Percentiles rank a stretch among this genome's conserved stretches.
These are phyloP conservation scores for Stegastes partitus DNA, from an alignment of 2,113 vertebrate species.

Conservation along the genomic window DNA sequence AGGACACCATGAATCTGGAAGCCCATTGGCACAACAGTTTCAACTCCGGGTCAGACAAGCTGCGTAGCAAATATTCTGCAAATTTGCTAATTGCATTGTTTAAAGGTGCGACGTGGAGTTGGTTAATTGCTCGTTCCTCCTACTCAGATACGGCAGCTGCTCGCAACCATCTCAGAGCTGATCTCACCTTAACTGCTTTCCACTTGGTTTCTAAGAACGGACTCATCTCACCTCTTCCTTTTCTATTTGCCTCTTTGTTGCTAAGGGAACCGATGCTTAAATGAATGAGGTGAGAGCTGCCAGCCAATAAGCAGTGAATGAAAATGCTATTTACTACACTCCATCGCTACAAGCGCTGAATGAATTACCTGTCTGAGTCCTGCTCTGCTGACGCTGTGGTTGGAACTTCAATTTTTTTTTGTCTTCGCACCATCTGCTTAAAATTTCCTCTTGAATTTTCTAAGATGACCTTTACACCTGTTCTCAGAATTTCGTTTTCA, in stretches of 20 bases:
- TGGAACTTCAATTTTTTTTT: background rate
- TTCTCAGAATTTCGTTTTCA: too few relatives aligned
- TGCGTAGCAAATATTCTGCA: too few relatives aligned
- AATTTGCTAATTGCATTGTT: too few relatives aligned
- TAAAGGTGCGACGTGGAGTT: too few relatives aligned
- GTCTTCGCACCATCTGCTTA: background rate
- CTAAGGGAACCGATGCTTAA: constrained; percentile 78
- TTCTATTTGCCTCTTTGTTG: constrained; percentile 82
- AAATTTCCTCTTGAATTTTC: background rate
- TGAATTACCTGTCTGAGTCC: constrained; percentile 20
- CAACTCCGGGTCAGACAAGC: too few relatives aligned
- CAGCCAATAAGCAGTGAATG: constrained; percentile 74
- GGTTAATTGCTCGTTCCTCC: background rate
- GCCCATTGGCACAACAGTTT: too few relatives aligned
- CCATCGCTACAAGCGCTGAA: constrained; percentile 8
- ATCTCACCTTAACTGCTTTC: constrained; percentile 49
- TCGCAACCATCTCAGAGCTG: constrained; percentile 29
- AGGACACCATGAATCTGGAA: too few relatives aligned
- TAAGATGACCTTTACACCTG: too few relatives aligned
- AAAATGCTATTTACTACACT: constrained; percentile 62
- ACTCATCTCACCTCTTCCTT: constrained; percentile 70
- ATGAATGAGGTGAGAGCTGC: constrained; percentile 77
- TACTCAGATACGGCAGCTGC: constrained; percentile 10
- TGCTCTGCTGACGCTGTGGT: background rate
- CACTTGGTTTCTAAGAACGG: constrained; percentile 73